Conservation (phyloP, 2,888 invertebrate genomes). For the Hesperia comma region DNA sequence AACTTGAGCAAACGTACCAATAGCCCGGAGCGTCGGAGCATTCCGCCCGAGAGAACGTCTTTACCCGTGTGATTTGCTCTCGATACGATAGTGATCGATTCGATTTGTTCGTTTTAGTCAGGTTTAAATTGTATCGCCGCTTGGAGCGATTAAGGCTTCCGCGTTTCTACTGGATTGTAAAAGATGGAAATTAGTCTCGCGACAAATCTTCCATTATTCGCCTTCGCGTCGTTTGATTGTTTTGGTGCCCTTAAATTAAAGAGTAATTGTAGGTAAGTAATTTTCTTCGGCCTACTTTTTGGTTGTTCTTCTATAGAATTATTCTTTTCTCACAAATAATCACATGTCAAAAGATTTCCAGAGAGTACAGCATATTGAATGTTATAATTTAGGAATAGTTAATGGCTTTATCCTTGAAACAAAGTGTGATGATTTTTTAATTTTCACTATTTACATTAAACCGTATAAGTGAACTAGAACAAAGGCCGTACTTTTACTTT, state of each 20-base stretch:
- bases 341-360: too few relatives aligned
- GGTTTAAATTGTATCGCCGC: slow-evolving; percentile 81
- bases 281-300: too few relatives aligned
- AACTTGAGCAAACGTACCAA: slow-evolving; percentile 72
- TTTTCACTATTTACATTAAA: too few relatives aligned
- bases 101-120: slow-evolving; percentile 75
- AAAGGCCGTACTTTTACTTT: too few relatives aligned
- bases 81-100: slow-evolving; percentile 78
- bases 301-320: too few relatives aligned
- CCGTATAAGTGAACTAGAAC: too few relatives aligned
- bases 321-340: too few relatives aligned
- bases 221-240: slow-evolving; percentile 16
- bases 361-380: too few relatives aligned
- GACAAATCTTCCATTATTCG: slow-evolving; percentile 45
- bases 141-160: slow-evolving; percentile 75
- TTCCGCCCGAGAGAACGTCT: slow-evolving; percentile 74
- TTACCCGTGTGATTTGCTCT: slow-evolving; percentile 79
- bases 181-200: slow-evolving; percentile 65
- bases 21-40: slow-evolving; percentile 67
- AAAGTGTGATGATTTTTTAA: too few relatives aligned
- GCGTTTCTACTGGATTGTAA: slow-evolving; percentile 56
- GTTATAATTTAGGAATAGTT: too few relatives aligned
- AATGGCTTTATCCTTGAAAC: too few relatives aligned
- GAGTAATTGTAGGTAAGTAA: too few relatives aligned
- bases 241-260: neutral